Evolutionary conservation across 2,113 vertebrate species (phyloP), one percentile per base, ranked within the genome.

Genomic region (Nibea albiflora): DNA sequence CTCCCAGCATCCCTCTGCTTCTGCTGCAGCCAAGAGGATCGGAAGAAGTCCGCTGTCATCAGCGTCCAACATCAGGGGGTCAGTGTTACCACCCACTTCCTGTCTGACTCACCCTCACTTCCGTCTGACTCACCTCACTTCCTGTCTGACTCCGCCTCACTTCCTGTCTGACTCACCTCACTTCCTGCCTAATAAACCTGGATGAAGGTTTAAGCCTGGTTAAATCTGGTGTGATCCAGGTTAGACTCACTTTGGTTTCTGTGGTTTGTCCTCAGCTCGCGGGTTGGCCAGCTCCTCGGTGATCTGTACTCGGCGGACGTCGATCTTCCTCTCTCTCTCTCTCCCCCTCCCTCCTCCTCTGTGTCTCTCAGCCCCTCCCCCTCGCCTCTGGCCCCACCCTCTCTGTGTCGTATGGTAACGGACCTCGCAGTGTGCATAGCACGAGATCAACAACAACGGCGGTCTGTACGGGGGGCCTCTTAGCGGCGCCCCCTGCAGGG

Each of bases 381-480:
- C 94, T 94, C 61, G 80, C 83, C 88, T 26, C 76, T 93, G 86
- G 85, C 91, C 77, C 73, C 83, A 0, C 63, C 86, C 84, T 87
- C 94, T 85, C 90, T 95, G 54, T 66, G 83, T 82, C 83, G 91
- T 95, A 80, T 85, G 93, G 93, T 90, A 96, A 94, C 7, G 91
- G 81, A 83, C 92, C 88, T 78, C 93, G 62, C 86, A 82, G 73
- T 85, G 88, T 91, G 81, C 95, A n/a, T n/a, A 92, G 76, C 89
- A 85, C 17, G 97, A 99, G 85, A 94, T 97, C 92, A 98, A 98
- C 95, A 99, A 98, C 96, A 98, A 98, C 95, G 95, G 95, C 92
- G 95, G 96, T 90, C 89, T 94, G 9, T 96, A 94, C 89, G 92
- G 88, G 91, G 60, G 75, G n/a, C n/a, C 76, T 75, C 89, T 20